A percentile compares a stretch with the other conserved stretches of the same genome.
Conservation (phyloP, 2,888 invertebrate species). For the Eilema griseolum region DNA sequence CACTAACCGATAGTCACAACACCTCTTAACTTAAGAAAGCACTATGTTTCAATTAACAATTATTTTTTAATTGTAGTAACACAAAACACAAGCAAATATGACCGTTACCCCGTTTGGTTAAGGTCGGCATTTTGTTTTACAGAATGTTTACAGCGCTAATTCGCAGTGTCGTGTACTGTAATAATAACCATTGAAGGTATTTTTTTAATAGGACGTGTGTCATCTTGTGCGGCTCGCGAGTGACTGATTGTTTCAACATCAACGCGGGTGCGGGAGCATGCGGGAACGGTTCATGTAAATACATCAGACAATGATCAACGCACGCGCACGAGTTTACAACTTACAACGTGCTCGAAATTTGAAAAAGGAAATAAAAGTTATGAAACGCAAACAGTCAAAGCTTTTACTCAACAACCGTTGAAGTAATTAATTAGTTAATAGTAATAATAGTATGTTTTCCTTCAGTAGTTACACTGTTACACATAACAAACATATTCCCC, state of each 20-base stretch:
- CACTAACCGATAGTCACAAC: slow-evolving; percentile 38
- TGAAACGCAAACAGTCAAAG: slow-evolving; percentile 7
- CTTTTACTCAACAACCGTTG: background rate
- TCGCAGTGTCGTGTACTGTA: slow-evolving; percentile 41
- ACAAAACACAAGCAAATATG: slow-evolving; percentile 37
- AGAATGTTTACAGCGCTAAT: slow-evolving; percentile 37
- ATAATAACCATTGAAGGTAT: slow-evolving; percentile 33
- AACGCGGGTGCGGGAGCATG: slow-evolving; percentile 49
- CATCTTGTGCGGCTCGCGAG: slow-evolving; percentile 48
- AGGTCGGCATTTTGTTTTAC: slow-evolving; percentile 38
- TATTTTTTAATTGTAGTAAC: slow-evolving; percentile 38
- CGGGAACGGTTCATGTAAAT: slow-evolving; percentile 51
- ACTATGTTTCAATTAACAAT: slow-evolving; percentile 48
- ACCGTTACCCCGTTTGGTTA: slow-evolving; percentile 41
- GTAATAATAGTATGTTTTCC: background rate
- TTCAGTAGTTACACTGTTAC: background rate
- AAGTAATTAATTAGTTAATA: background rate
- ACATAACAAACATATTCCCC: background rate
- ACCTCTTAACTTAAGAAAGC: slow-evolving; percentile 46
- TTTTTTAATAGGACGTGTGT: slow-evolving; percentile 51
- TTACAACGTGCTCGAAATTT: background rate
- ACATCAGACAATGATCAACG: slow-evolving; percentile 47
- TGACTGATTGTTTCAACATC: slow-evolving; percentile 51
- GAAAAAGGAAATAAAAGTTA: background rate
- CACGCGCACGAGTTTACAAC: slow-evolving; percentile 36